Conservation (phyloP, 2,888 invertebrate genomes). For the Ramazzottius varieornatus region DNA sequence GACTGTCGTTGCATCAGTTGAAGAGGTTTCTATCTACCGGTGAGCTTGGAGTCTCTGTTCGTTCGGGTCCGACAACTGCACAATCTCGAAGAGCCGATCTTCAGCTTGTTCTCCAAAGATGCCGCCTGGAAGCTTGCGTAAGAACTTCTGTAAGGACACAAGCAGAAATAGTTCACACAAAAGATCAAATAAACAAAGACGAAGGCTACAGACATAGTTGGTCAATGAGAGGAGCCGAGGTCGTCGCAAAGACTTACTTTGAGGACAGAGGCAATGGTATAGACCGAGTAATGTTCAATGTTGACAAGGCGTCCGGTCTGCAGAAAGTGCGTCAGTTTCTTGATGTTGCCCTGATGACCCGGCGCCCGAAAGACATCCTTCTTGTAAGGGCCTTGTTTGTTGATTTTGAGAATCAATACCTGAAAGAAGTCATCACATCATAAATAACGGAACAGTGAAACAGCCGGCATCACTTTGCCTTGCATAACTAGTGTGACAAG, state of each 20-base stretch:
- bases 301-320: slow-evolving; percentile 55
- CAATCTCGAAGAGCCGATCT: slow-evolving; percentile 58
- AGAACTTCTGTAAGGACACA: slow-evolving; percentile 39
- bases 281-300: slow-evolving; percentile 79
- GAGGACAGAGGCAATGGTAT: slow-evolving; percentile 87
- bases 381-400: slow-evolving; percentile 72
- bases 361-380: slow-evolving; percentile 84
- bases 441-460: too few species aligned
- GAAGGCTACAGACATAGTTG: background rate
- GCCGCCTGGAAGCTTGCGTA: slow-evolving; percentile 82
- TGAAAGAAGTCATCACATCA: too few species aligned
- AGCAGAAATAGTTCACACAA: slow-evolving; percentile 5
- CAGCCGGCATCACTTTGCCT: too few species aligned
- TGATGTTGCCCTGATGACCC: slow-evolving; percentile 78
- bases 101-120: slow-evolving; percentile 79
- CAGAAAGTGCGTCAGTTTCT: slow-evolving; percentile 56
- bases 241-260: slow-evolving; percentile 30
- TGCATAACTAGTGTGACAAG: too few species aligned
- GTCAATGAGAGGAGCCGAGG: background rate
- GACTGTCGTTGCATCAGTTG: background rate
- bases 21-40: slow-evolving; percentile 33
- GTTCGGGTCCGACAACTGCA: slow-evolving; percentile 49
- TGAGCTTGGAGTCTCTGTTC: slow-evolving; percentile 74
- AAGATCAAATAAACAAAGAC: slow-evolving; percentile 4
- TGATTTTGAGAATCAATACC: slow-evolving; percentile 68